Conservation (phyloP, 2,113 vertebrate genomes). For the Cinclus mexicanus region DNA sequence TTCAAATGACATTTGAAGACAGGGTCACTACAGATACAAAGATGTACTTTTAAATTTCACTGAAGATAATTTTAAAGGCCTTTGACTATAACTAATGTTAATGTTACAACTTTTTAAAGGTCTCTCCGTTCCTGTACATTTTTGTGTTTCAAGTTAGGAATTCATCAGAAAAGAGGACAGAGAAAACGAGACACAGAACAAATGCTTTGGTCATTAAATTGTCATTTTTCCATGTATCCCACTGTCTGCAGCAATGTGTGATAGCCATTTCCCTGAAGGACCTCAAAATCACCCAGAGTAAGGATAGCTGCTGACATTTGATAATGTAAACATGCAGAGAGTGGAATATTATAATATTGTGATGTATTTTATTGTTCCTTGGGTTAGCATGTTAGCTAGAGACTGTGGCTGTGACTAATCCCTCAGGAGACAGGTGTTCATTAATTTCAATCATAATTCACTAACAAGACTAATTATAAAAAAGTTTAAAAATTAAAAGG, state of each 20-base stretch:
- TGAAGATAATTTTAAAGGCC: background rate
- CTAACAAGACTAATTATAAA: background rate
- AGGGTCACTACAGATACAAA: background rate
- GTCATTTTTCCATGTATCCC: background rate
- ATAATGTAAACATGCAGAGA: background rate
- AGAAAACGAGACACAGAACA: rapidly evolving
- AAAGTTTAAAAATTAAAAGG: background rate
- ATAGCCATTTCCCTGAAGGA: background rate
- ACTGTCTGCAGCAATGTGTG: background rate
- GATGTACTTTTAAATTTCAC: background rate
- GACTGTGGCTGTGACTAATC: background rate
- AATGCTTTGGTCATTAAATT: background rate
- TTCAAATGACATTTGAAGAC: background rate
- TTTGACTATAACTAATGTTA: background rate
- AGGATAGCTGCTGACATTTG: background rate
- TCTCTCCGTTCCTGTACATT: background rate
- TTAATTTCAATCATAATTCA: background rate
- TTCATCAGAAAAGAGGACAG: background rate
- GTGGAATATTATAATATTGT: background rate
- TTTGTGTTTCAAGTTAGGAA: background rate
- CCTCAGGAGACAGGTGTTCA: background rate
- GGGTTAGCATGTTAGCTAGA: background rate
- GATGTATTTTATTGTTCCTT: background rate
- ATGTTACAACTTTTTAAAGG: background rate
- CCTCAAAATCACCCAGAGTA: background rate